Evolutionary conservation across 1,140 invertebrate genomes (phyloP).

Genomic region (Dendroctonus ponderosae): DNA sequence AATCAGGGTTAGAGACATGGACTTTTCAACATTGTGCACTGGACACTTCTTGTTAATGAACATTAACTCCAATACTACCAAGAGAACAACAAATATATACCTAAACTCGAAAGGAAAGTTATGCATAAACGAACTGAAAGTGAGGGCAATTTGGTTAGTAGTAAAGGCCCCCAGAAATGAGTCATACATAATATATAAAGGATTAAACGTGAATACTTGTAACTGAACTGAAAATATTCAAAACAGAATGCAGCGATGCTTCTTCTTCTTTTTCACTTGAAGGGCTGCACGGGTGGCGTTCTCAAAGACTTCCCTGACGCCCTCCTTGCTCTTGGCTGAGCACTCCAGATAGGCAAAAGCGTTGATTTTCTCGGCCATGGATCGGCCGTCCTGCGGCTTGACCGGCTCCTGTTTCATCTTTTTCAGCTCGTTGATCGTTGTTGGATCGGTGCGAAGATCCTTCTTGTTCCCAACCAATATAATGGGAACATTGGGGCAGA

Average conservation of each 20-base stretch:
- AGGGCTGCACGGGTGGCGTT: slow-evolving; percentile 97
- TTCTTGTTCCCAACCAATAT: slow-evolving; percentile 98
- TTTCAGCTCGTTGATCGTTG: slow-evolving; percentile 91
- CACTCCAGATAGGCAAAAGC: slow-evolving; percentile 99
- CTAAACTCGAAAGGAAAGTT: slow-evolving; percentile 24
- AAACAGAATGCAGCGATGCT: slow-evolving; percentile 78
- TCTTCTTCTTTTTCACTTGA: slow-evolving; percentile 91
- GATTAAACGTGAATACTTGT: too few species aligned
- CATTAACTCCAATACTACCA: slow-evolving; percentile 6
- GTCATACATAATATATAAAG: too few species aligned
- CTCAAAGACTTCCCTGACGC: slow-evolving; percentile 98
- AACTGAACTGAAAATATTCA: slow-evolving; percentile 50
- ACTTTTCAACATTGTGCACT: slow-evolving; percentile 32
- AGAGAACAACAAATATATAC: slow-evolving; percentile 17
- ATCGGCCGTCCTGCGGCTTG: slow-evolving; percentile 93
- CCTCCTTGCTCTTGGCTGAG: slow-evolving; percentile 99
- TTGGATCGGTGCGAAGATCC: slow-evolving; percentile 93
- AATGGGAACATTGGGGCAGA: slow-evolving; percentile 97
- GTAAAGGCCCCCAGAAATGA: too few species aligned
- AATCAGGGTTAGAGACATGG: slow-evolving; percentile 3
- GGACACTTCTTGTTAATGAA: slow-evolving; percentile 20
- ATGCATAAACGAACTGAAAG: slow-evolving; percentile 22
- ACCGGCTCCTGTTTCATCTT: slow-evolving; percentile 99
- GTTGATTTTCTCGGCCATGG: slow-evolving; percentile 99
- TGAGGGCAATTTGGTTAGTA: slow-evolving; percentile 41